Conservation (phyloP, 2,888 invertebrate genomes). For the Hemithea aestivaria region DNA sequence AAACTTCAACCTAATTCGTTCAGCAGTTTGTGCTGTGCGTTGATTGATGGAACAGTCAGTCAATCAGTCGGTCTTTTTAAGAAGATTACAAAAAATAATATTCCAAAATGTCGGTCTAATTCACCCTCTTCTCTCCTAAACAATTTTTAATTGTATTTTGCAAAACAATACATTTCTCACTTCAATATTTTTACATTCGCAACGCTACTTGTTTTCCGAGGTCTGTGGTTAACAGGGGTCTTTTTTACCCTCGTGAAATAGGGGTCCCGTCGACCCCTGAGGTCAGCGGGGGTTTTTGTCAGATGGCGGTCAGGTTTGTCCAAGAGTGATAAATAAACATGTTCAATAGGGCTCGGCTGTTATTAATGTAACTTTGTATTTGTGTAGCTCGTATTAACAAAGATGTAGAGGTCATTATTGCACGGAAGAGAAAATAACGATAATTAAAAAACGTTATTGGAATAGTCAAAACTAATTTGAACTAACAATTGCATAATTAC, state of each 20-base stretch:
- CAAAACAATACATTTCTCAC: neutral
- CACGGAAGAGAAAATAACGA: too few relatives aligned
- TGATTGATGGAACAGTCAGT: too few relatives aligned
- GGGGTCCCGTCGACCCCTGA: slow-evolving; percentile 36
- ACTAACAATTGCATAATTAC: too few relatives aligned
- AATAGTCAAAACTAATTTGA: too few relatives aligned
- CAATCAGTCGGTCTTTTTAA: too few relatives aligned
- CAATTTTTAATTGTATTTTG: too few relatives aligned
- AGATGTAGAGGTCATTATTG: slow-evolving; percentile 6
- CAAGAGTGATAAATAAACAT: slow-evolving; percentile 38
- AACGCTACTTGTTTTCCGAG: neutral
- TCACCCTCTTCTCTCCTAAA: too few relatives aligned
- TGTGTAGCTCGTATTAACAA: slow-evolving; percentile 16
- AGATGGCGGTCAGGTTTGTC: slow-evolving; percentile 25
- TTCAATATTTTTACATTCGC: neutral
- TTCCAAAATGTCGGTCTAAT: too few relatives aligned
- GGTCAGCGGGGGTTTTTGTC: slow-evolving; percentile 39
- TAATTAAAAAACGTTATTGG: too few relatives aligned
- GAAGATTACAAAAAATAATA: too few relatives aligned
- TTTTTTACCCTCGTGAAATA: slow-evolving; percentile 40
- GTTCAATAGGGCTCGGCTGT: slow-evolving; percentile 27
- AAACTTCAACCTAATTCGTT: too few relatives aligned
- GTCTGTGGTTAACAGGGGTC: slow-evolving; percentile 19
- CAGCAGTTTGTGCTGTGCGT: too few relatives aligned
- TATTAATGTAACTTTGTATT: slow-evolving; percentile 24